phyloP scores from a whole-genome alignment of 2,888 invertebrate genomes.

The Urechis unicinctus region DNA sequence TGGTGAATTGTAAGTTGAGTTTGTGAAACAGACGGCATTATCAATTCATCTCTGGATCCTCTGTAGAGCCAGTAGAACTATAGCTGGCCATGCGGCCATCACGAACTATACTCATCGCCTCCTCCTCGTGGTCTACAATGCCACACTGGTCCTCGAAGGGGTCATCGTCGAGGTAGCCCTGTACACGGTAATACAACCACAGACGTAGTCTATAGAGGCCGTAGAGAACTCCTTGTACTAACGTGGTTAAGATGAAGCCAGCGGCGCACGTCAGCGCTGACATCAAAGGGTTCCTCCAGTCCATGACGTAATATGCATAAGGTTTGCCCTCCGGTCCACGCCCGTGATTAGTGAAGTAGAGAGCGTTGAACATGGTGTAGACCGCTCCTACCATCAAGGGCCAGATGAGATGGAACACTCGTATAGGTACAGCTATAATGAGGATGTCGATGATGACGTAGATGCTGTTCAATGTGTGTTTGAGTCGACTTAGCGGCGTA shows the following conservation, averaged over 20 bases:
- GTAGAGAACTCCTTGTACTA: constrained; percentile 7
- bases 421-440: constrained; percentile 33
- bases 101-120: neutral
- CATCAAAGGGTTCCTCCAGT: constrained; percentile 38
- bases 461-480: constrained; percentile 37
- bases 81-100: neutral
- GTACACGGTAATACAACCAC: neutral
- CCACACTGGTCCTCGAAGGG: neutral
- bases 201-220: constrained; percentile 5
- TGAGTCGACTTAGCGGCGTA: constrained; percentile 32
- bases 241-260: constrained; percentile 26
- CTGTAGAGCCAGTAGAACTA: neutral
- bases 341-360: constrained; percentile 40
- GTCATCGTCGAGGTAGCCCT: neutral
- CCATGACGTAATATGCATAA: constrained; percentile 38
- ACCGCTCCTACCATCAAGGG: constrained; percentile 34
- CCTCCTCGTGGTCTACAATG: neutral
- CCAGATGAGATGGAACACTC: constrained; percentile 38
- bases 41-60: neutral
- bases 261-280: constrained; percentile 37
- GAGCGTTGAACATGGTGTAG: constrained; percentile 40
- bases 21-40: no score
- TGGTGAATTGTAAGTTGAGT: no score
- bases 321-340: constrained; percentile 31
- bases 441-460: constrained; percentile 36